Conservation (phyloP, 2,113 vertebrate species). For the Notarius quadriscutis region DNA sequence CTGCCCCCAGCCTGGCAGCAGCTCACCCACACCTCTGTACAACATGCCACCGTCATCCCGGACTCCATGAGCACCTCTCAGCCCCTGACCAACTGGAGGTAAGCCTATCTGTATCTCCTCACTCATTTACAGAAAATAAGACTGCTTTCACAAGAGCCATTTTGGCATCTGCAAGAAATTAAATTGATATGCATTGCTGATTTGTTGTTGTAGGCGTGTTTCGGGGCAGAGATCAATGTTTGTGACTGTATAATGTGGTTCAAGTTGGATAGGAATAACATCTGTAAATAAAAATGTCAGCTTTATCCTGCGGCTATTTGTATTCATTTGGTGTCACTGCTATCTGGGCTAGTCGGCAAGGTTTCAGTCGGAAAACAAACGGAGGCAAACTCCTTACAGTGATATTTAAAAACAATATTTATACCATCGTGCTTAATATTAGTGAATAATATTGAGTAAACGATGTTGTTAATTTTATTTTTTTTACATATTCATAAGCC, state of each 20-base stretch:
- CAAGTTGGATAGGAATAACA: background rate
- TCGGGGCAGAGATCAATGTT: conserved; percentile 3
- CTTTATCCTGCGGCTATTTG: background rate
- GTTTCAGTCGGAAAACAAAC: background rate
- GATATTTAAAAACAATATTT: background rate
- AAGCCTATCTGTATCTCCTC: conserved; percentile 50
- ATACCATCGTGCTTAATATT: background rate
- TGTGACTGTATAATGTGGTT: background rate
- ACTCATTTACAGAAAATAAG: background rate
- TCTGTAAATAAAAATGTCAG: conserved; percentile 10
- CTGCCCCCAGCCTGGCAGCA: conserved; percentile 97
- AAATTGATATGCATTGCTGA: background rate
- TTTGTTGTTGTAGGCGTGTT: background rate
- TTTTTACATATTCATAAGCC: no score
- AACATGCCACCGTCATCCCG: conserved; percentile 91
- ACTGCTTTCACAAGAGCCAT: background rate
- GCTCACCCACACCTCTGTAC: conserved; percentile 96
- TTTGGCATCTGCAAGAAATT: background rate
- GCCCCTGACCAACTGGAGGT: conserved; percentile 95
- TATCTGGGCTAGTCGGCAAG: background rate
- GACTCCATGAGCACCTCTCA: conserved; percentile 92
- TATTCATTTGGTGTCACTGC: conserved; percentile 3
- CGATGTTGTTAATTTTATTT: no score
- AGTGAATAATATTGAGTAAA: background rate
- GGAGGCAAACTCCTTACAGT: background rate